Conservation (phyloP, 35 echinoderm and acorn worm species). For the Diadema setosum region DNA sequence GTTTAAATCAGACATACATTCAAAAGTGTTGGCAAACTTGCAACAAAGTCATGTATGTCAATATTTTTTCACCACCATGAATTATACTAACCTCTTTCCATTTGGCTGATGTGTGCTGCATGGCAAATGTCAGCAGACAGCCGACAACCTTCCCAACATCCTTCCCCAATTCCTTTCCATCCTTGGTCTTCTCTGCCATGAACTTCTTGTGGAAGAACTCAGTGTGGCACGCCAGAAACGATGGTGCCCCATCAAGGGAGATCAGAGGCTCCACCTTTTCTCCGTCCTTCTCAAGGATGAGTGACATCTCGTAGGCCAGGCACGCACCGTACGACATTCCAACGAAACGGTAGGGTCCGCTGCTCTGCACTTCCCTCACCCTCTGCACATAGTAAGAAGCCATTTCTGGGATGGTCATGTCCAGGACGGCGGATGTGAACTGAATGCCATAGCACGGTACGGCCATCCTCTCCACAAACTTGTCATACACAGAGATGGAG, state of each 20-base stretch:
- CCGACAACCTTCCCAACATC: conserved; percentile 20
- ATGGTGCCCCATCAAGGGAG: conserved; percentile 70
- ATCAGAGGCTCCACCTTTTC: conserved; percentile 18
- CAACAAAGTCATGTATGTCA: too few relatives aligned
- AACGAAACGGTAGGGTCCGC: conserved; percentile 36
- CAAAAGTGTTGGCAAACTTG: too few relatives aligned
- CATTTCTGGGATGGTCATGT: conserved; percentile 32
- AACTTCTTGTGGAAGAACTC: conserved; percentile 61
- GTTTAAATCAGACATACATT: too few relatives aligned
- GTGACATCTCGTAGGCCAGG: conserved; percentile 63
- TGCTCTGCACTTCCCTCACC: not conserved
- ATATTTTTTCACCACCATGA: too few relatives aligned
- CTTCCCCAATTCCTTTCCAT: not conserved
- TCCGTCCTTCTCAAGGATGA: not conserved
- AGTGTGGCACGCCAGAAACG: conserved; percentile 50
- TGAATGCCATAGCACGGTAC: conserved; percentile 69
- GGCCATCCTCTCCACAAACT: conserved; percentile 26
- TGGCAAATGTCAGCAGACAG: conserved; percentile 31
- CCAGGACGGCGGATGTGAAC: conserved; percentile 25
- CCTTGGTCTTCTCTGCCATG: conserved; percentile 24
- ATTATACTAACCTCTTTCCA: conserved; percentile 52
- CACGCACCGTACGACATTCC: conserved; percentile 77
- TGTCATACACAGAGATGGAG: conserved; percentile 34
- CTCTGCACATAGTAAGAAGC: conserved; percentile 47
- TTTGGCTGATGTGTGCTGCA: conserved; percentile 18